Conservation (phyloP, 2,797 vertebrate species). For the Cetoscarus ocellatus region DNA sequence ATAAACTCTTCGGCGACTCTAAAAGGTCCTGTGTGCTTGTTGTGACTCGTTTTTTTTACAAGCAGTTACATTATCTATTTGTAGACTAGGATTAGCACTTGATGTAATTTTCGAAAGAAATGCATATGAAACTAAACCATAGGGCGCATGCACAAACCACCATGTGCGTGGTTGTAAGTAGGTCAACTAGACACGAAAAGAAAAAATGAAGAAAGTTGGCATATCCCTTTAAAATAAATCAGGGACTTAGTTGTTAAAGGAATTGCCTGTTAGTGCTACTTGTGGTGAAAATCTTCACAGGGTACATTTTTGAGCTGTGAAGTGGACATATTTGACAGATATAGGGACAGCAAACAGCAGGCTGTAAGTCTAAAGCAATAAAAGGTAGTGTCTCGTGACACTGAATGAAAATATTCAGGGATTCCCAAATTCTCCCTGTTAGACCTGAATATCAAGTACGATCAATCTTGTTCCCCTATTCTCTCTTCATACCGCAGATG, state of each 20-base stretch:
- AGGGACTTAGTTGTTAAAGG: not conserved
- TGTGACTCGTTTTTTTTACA: no score
- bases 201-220: no score
- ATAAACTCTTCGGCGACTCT: no score
- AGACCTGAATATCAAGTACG: not conserved
- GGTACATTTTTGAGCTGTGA: not conserved
- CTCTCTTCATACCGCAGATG: not conserved
- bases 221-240: not conserved
- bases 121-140: no score
- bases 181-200: no score
- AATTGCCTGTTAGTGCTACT: not conserved
- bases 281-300: not conserved
- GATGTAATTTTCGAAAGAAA: no score
- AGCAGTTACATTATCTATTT: no score
- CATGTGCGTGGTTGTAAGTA: no score
- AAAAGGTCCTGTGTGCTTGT: no score
- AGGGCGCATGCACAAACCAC: no score
- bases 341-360: not conserved
- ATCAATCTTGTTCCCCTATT: not conserved
- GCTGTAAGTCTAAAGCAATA: not conserved
- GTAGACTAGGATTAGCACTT: no score
- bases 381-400: not conserved
- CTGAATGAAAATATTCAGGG: not conserved
- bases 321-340: not conserved
- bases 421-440: not conserved